phyloP scores from a whole-genome alignment of 2,797 vertebrate genomes.

The Diceros bicornis region DNA sequence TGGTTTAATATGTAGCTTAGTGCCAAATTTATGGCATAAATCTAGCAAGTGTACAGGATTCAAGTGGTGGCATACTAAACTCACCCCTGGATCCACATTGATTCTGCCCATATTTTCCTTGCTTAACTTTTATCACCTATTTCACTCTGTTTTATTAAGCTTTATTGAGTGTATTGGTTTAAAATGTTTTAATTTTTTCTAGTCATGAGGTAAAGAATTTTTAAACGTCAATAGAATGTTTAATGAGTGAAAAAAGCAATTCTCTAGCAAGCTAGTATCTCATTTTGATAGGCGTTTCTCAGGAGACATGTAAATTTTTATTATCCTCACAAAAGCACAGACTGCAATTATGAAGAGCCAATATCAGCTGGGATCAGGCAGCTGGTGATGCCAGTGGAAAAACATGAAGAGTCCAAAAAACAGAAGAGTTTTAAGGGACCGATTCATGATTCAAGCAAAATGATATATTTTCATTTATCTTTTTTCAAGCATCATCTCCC shows the following conservation, averaged over 20 bases:
- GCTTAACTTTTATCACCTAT: neutral
- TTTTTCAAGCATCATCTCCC: neutral
- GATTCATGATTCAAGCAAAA: neutral
- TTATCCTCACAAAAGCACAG: neutral
- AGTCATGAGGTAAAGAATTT: neutral
- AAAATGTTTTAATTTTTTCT: constrained; percentile 30
- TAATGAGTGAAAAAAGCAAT: neutral
- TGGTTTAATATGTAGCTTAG: constrained; percentile 62
- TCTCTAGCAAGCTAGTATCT: neutral
- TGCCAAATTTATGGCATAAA: constrained; percentile 51
- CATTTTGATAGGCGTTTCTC: neutral
- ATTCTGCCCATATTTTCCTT: neutral
- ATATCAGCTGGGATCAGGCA: neutral
- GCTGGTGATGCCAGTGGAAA: neutral
- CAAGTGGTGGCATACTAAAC: neutral
- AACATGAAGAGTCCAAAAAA: too few species aligned
- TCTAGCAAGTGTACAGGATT: neutral
- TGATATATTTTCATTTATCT: neutral
- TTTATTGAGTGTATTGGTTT: neutral
- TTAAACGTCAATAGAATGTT: neutral
- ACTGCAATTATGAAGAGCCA: neutral
- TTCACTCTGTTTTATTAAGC: neutral
- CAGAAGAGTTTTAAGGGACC: neutral
- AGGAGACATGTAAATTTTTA: neutral
- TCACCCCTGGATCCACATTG: neutral